Percentiles rank a stretch among this genome's conserved stretches.
phyloP scores from a whole-genome alignment of 1,140 invertebrate species.

The Bombus difficillimus region DNA sequence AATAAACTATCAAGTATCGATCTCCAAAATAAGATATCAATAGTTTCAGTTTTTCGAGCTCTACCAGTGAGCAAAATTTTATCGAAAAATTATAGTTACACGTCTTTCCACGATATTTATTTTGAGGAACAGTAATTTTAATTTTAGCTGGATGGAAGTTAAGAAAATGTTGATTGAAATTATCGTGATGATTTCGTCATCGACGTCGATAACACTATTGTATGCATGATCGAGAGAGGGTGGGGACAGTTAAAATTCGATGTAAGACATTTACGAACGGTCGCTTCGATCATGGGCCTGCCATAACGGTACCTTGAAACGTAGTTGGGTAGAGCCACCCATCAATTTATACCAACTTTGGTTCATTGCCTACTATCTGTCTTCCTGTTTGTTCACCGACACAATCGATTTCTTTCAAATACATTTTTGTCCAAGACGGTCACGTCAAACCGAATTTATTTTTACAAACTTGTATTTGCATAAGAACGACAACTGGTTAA shows the following conservation, averaged over 20 bases:
- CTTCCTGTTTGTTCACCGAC: constrained; percentile 23
- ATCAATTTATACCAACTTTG: constrained; percentile 46
- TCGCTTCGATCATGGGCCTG: constrained; percentile 61
- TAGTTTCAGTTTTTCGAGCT: no score
- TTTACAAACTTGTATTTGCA: background rate
- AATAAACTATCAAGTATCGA: no score
- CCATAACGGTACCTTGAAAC: constrained; percentile 74
- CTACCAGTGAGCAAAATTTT: no score
- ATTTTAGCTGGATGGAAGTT: background rate
- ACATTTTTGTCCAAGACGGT: background rate
- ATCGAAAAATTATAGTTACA: background rate
- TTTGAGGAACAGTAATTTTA: background rate
- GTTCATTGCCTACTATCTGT: constrained; percentile 61
- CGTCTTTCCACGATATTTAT: background rate
- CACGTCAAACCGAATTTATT: background rate
- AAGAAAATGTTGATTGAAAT: background rate
- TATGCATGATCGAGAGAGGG: background rate
- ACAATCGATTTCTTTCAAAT: constrained; percentile 24
- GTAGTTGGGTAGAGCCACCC: constrained; percentile 74
- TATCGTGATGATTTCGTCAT: constrained; percentile 6
- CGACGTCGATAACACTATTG: constrained; percentile 13
- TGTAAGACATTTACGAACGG: constrained; percentile 36
- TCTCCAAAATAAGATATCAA: no score
- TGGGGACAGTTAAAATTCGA: constrained; percentile 47
- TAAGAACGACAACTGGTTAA: background rate